Conservation (phyloP, 2,113 vertebrate species). For the Caranx ignobilis region DNA sequence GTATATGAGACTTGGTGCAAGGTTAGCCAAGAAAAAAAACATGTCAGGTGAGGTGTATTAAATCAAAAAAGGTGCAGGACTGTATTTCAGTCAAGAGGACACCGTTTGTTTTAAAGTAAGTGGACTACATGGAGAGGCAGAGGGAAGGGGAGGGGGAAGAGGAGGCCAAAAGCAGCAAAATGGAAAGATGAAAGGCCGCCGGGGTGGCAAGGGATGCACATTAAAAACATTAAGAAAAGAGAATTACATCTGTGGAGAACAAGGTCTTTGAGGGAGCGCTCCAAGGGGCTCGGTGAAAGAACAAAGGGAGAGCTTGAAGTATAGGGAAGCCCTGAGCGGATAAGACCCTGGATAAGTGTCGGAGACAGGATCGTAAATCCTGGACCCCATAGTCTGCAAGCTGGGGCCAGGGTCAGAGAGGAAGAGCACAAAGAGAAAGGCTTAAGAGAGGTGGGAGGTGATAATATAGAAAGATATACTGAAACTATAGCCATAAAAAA, state of each 20-base stretch:
- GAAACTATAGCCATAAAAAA: conserved; percentile 62
- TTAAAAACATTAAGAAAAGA: conserved; percentile 77
- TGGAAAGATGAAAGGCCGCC: conserved; percentile 77
- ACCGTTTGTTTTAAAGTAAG: conserved; percentile 57
- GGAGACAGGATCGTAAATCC: conserved; percentile 73
- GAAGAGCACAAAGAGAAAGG: conserved; percentile 49
- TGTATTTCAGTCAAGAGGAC: conserved; percentile 45
- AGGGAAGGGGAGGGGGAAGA: conserved; percentile 25
- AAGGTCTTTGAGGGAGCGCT: conserved; percentile 73
- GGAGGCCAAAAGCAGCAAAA: conserved; percentile 55
- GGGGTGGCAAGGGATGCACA: conserved; percentile 67
- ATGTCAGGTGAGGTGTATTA: conserved; percentile 24
- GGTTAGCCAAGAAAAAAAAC: conserved; percentile 24
- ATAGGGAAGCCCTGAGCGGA: conserved; percentile 58
- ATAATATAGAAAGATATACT: conserved; percentile 65
- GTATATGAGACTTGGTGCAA: conserved; percentile 5
- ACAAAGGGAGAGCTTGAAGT: conserved; percentile 72
- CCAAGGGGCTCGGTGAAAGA: conserved; percentile 49
- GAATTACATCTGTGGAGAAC: conserved; percentile 75
- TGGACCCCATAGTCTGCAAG: conserved; percentile 54
- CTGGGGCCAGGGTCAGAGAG: conserved; percentile 69
- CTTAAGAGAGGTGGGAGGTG: conserved; percentile 57
- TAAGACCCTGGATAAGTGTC: conserved; percentile 66
- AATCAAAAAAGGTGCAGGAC: conserved; percentile 55
- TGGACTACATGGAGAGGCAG: conserved; percentile 37